Base-by-base conservation (phyloP, 2,113 vertebrate genomes). In the Ibidorhyncha struthersii region DNA sequence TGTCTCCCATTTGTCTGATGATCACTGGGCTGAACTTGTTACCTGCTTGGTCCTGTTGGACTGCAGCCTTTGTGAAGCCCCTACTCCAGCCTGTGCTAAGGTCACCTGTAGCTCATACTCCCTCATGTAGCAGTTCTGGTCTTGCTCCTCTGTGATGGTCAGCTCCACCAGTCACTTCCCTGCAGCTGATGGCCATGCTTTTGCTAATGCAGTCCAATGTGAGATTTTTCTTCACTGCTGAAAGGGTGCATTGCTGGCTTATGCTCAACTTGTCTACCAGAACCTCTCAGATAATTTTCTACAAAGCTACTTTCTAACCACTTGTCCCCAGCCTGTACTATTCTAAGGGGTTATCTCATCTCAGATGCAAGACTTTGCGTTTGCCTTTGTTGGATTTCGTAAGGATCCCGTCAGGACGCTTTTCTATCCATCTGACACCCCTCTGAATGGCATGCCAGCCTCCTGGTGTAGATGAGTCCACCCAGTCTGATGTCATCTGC, bases 41-140 rank as follows among this genome's bases (percentile, higher is more conserved):
- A 56, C 10, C 43, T 73, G 9, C 29, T 52, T 72, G 43, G 17
- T 61, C 34, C 45, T 73, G 18, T 22, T 22, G 18, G 14, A 32
- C 10, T n/a, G 21, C 10, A 36, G 7, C 2, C 0, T 1, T 62
- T 27, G 9, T 49, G 30, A 91, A 72, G 12, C 40, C 6, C 14
- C 8, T 77, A 15, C 16, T 12, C 16, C 2, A 8, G 6, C 8
- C 15, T 78, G 25, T 52, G 49, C 6, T 14, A 69, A 41, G 12
- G 38, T 36, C 22, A 32, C 12, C 22, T 84, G 43, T 30, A 55
- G 14, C 34, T 95, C 43, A n/a, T 29, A 22, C 10, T 73, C 11
- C 29, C 23, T 1, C 5, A 6, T 17, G 9, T 43, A 22, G 61
- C 9, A 62, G 20, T 18, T 30, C 61, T 76, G 22, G 5, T 50